These are phyloP conservation scores for Drosophila equinoxialis DNA, from an alignment of 1,140 invertebrate genomes.

Conservation along the genomic window DNA sequence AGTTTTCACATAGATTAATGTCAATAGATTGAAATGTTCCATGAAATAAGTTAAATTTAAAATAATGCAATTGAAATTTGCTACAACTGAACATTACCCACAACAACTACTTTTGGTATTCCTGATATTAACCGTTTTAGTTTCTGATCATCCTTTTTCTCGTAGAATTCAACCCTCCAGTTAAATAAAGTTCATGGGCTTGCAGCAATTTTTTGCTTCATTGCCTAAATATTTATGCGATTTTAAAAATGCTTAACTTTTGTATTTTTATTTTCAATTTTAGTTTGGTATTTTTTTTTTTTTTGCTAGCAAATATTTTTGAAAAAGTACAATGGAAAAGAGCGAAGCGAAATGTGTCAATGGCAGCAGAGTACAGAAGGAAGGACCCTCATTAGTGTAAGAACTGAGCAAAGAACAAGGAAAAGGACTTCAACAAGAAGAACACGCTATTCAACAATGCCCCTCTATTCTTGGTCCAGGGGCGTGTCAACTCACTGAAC, in stretches of 20 bases:
- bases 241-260: constrained; percentile 60
- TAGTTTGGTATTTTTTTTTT: constrained; percentile 23
- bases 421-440: constrained; percentile 23
- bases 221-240: constrained; percentile 79
- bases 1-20: constrained; percentile 41
- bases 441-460: constrained; percentile 56
- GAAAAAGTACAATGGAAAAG: constrained; percentile 54
- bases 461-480: constrained; percentile 39
- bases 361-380: constrained; percentile 54
- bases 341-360: constrained; percentile 64
- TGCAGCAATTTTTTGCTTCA: constrained; percentile 66
- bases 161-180: constrained; percentile 23
- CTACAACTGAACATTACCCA: no score
- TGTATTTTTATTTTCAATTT: constrained; percentile 16
- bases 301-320: constrained; percentile 69
- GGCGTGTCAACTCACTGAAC: constrained; percentile 70
- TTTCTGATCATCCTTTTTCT: no score
- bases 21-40: constrained; percentile 64
- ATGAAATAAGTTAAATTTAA: constrained; percentile 33
- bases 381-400: constrained; percentile 74
- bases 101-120: no score
- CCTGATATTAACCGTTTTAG: no score
- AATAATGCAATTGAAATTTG: not conserved
- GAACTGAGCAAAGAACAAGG: constrained; percentile 67
- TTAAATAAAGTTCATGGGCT: constrained; percentile 13